phyloP scores from a whole-genome alignment of 1,140 invertebrate species.

The Drosophila carrolli region DNA sequence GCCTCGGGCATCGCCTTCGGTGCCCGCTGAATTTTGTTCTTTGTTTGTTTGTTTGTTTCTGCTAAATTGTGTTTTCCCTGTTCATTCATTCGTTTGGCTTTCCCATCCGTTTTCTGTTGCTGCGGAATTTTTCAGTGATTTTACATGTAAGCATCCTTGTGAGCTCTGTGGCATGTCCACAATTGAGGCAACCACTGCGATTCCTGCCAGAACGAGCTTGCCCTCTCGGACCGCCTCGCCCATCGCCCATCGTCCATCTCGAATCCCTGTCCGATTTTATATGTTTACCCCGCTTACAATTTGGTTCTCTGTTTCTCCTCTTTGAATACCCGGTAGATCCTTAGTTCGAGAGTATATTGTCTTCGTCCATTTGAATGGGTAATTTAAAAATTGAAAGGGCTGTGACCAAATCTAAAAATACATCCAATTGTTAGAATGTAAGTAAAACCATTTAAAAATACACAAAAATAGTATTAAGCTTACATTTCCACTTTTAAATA shows the following conservation, averaged over 20 bases:
- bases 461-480: too few species aligned
- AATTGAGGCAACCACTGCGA: constrained; percentile 68
- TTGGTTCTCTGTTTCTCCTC: constrained; percentile 6
- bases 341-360: constrained; percentile 5
- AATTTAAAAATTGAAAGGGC: not conserved
- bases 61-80: constrained; percentile 82
- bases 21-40: constrained; percentile 56
- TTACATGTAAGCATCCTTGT: constrained; percentile 81
- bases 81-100: constrained; percentile 77
- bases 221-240: constrained; percentile 11
- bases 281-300: constrained; percentile 56
- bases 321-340: not conserved
- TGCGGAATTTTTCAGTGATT: constrained; percentile 77
- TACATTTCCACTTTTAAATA: too few species aligned
- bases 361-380: not conserved
- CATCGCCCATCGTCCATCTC: constrained; percentile 34
- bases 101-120: constrained; percentile 31
- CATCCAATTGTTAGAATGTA: too few species aligned
- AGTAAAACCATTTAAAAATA: not conserved
- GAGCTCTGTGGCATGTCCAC: constrained; percentile 79
- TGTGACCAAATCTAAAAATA: not conserved
- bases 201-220: constrained; percentile 25
- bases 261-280: constrained; percentile 58
- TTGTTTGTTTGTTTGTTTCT: constrained; percentile 79
- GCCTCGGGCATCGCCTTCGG: constrained; percentile 65